phyloP scores from a whole-genome alignment of 1,140 invertebrate genomes.

The Bombus consobrinus region DNA sequence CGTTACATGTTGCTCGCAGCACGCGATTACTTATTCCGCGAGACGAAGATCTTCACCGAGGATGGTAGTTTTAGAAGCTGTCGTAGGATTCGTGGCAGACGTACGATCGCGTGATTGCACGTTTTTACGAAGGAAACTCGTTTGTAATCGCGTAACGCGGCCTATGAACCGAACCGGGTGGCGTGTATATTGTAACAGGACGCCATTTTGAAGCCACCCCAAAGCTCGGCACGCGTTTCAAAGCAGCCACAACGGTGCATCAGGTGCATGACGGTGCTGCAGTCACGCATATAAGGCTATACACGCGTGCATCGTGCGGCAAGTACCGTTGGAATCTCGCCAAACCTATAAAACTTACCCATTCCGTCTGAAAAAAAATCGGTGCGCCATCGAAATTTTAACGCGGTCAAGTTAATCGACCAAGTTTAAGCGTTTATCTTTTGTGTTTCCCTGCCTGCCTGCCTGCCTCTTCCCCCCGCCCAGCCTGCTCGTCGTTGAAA shows the following conservation, averaged over 20 bases:
- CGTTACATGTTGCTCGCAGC: too few species aligned
- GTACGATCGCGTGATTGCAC: too few species aligned
- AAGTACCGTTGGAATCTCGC: slow-evolving; percentile 16
- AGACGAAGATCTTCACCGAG: too few species aligned
- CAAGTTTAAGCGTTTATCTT: background rate
- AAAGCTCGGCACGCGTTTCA: slow-evolving; percentile 31
- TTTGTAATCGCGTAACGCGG: background rate
- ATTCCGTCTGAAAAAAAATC: background rate
- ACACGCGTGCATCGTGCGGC: background rate
- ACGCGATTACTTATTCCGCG: too few species aligned
- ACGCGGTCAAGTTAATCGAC: background rate
- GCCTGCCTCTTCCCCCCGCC: background rate
- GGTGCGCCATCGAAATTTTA: background rate
- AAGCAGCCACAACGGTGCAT: slow-evolving; percentile 29
- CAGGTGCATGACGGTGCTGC: slow-evolving; percentile 18
- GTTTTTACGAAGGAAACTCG: background rate
- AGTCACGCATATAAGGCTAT: slow-evolving; percentile 20
- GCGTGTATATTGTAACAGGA: slow-evolving; percentile 1
- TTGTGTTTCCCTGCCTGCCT: too few species aligned
- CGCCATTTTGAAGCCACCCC: slow-evolving; percentile 55
- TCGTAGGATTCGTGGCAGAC: background rate
- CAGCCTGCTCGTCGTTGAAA: background rate
- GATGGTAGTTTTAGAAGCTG: background rate
- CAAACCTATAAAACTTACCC: slow-evolving; percentile 41
- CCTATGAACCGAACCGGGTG: background rate